Conservation (phyloP, 2,888 invertebrate genomes). For the Zonitis immaculata region DNA sequence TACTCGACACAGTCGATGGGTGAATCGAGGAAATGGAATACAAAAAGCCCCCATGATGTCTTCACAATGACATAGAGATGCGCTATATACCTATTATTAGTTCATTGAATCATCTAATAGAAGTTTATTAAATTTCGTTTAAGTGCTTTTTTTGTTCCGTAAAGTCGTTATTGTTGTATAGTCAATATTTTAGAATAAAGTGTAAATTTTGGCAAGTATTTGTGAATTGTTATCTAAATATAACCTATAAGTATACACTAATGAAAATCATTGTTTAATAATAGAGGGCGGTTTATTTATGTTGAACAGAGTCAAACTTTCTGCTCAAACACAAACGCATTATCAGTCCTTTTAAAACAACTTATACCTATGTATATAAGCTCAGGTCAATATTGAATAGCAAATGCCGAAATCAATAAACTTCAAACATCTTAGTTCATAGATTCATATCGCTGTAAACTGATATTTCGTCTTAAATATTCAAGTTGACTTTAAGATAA, state of each 20-base stretch:
- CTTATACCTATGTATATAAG: too few relatives aligned
- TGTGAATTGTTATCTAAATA: not conserved
- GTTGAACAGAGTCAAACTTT: not conserved
- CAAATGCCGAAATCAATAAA: slow-evolving; percentile 42
- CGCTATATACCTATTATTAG: not conserved
- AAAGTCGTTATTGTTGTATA: not conserved
- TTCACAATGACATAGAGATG: not conserved
- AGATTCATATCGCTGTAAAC: slow-evolving; percentile 39
- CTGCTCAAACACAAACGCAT: slow-evolving; percentile 34
- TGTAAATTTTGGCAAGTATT: not conserved
- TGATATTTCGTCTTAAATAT: slow-evolving; percentile 19
- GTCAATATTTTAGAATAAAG: not conserved
- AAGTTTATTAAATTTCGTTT: not conserved
- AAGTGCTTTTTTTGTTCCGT: not conserved
- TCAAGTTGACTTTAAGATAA: not conserved
- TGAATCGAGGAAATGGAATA: not conserved
- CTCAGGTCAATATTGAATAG: slow-evolving; percentile 40
- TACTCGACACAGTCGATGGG: slow-evolving; percentile 7
- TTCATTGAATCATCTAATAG: not conserved
- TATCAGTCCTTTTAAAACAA: slow-evolving; percentile 39
- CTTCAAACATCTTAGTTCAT: slow-evolving; percentile 35
- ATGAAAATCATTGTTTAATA: not conserved
- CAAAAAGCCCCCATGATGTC: not conserved
- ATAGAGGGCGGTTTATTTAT: not conserved
- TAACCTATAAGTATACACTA: too few relatives aligned